Percentiles rank a stretch among this genome's conserved stretches.
Conservation (phyloP, 2,113 vertebrate genomes). For the Marcusenius ussheri region DNA sequence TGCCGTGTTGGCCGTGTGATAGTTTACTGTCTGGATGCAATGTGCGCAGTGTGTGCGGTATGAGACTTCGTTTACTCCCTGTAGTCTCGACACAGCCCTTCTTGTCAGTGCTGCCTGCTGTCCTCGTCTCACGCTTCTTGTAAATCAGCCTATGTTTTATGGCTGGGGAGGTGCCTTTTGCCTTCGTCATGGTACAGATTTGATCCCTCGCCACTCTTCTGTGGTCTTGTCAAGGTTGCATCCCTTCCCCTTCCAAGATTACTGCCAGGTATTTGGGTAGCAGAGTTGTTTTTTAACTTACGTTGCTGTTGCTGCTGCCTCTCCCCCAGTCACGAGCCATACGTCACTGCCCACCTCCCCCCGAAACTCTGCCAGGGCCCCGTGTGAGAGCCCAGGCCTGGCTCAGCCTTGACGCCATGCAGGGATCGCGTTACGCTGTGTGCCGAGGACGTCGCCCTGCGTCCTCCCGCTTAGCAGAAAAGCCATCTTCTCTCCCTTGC, state of each 20-base stretch:
- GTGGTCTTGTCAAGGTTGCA: background rate
- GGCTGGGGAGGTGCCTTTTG: background rate
- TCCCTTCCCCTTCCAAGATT: background rate
- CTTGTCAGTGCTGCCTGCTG: background rate
- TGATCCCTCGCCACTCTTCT: background rate
- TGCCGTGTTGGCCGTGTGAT: background rate
- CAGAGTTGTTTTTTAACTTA: background rate
- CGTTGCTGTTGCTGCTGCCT: background rate
- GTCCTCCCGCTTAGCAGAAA: conserved; percentile 25
- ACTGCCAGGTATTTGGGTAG: background rate
- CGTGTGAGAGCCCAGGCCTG: background rate
- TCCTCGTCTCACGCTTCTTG: background rate
- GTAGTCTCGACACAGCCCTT: background rate
- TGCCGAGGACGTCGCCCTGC: conserved; percentile 28
- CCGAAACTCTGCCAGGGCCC: background rate
- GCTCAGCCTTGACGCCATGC: conserved; percentile 16
- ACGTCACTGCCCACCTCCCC: background rate
- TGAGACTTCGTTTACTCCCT: background rate
- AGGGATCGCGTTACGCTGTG: conserved; percentile 20
- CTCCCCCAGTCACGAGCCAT: background rate
- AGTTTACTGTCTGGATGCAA: background rate
- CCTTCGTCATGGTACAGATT: background rate
- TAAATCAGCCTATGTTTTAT: background rate
- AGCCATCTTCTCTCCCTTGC: conserved; percentile 36
- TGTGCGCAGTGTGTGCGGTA: background rate